Evolutionary conservation across 1,140 invertebrate species (phyloP), one percentile per base, ranked within the genome.

Genomic region (Coboldia fuscipes): DNA sequence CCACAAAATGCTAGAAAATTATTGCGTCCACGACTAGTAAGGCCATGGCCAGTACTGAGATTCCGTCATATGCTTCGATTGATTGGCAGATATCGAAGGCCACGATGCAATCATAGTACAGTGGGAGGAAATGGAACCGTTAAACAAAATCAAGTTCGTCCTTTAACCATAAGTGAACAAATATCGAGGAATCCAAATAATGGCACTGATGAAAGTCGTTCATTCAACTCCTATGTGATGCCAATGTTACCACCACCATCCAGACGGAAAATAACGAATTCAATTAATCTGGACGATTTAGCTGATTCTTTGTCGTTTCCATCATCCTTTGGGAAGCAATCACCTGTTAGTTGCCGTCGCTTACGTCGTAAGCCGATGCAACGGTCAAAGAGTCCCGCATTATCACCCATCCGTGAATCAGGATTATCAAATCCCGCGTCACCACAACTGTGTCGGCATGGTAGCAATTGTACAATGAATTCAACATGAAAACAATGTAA

Each of bases 401-500:
- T 77, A 27, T 75, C 72, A 20, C 74, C 75, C 8, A 77, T 76
- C 20, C 65, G 68, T 24, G 72, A 77, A 42, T 73, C 70, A 12
- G 73, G 74, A n/a, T 55, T 75, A 2, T 75, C 72, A 3, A 76
- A 76, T 55, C 70, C 73, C 1, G 66, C 68, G 3, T 73, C 70
- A 31, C 70, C 71, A 13, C 56, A 66, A 41, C 64, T 58, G 31
- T 48, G 61, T 38, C 55, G 54, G 10, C 52, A 62, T 34, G 42
- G 13, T 36, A 35, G 28, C 43, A 16, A 27, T 13, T 22, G 13
- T 52, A 46, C 35, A 61, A 62, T 52, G 55, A 62, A 17, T 65
- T 65, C 40, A 68, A 65, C 56, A 47, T 47, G 18, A 46, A 55
- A 20, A 41, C 42, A 10, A 50, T 81, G 32, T n/a, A n/a, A n/a